Evolutionary conservation across 2,113 vertebrate species (phyloP).

Genomic region (Promerops cafer): DNA sequence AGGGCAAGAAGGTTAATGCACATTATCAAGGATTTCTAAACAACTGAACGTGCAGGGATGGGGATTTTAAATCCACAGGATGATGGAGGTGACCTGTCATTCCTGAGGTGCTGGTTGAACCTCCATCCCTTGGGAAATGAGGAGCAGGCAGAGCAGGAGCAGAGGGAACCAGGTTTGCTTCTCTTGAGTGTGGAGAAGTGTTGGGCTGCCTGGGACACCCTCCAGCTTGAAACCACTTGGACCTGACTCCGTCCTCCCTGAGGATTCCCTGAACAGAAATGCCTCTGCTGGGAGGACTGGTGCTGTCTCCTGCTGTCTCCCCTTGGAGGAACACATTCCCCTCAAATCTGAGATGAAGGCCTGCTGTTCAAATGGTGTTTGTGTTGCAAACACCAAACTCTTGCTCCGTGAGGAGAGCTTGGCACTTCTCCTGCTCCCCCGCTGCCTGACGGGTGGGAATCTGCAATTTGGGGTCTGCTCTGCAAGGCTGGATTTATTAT

Average conservation of each 20-base stretch:
- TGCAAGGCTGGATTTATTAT: conserved; percentile 21
- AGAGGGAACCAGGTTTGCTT: background rate
- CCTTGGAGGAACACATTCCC: background rate
- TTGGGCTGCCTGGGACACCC: background rate
- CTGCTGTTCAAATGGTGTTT: background rate
- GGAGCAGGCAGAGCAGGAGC: background rate
- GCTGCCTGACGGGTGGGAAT: background rate
- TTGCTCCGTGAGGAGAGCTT: background rate
- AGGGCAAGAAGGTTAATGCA: background rate
- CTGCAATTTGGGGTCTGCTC: background rate
- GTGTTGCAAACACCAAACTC: background rate
- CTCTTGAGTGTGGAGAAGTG: background rate
- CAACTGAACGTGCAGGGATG: background rate
- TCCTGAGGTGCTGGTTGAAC: background rate
- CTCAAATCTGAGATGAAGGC: background rate
- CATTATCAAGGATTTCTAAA: background rate
- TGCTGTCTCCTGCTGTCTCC: background rate
- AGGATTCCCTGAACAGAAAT: background rate
- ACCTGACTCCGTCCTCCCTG: background rate
- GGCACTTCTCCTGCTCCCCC: background rate
- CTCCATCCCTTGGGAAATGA: background rate
- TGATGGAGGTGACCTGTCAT: background rate
- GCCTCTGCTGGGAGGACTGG: background rate
- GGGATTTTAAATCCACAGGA: fast-evolving
- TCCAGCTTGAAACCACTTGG: background rate